Conservation (phyloP, 2,888 invertebrate species). For the Galerucella calmariensis region DNA sequence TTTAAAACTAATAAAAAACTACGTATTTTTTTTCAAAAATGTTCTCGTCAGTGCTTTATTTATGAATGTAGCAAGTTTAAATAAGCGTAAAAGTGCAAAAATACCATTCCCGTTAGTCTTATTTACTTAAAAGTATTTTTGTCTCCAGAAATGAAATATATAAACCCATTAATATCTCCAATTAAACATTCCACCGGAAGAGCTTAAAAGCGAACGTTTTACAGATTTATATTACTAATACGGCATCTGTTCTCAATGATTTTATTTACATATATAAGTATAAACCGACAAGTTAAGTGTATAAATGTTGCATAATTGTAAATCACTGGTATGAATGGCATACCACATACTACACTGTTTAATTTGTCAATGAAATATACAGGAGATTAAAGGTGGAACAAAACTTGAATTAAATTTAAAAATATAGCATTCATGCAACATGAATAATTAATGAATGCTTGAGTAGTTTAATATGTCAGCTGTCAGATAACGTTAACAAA, state of each 20-base stretch:
- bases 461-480: too few species aligned
- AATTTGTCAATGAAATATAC: neutral
- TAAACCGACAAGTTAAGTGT: constrained; percentile 10
- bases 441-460: too few species aligned
- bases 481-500: too few species aligned
- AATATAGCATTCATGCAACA: too few species aligned
- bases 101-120: neutral
- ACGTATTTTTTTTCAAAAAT: too few species aligned
- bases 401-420: too few species aligned
- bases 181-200: constrained; percentile 9
- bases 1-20: too few species aligned
- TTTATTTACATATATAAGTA: constrained; percentile 9
- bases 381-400: neutral
- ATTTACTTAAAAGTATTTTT: neutral
- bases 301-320: constrained; percentile 14
- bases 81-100: neutral
- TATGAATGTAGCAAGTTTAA: too few species aligned
- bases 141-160: constrained; percentile 7
- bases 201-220: constrained; percentile 2
- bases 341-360: neutral
- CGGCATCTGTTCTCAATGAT: constrained; percentile 13
- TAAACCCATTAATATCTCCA: constrained; percentile 3
- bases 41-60: too few species aligned
- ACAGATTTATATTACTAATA: constrained; percentile 2
- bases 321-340: constrained; percentile 6